phyloP scores from a whole-genome alignment of 2,888 invertebrate genomes.

The Ceriagrion tenellum region DNA sequence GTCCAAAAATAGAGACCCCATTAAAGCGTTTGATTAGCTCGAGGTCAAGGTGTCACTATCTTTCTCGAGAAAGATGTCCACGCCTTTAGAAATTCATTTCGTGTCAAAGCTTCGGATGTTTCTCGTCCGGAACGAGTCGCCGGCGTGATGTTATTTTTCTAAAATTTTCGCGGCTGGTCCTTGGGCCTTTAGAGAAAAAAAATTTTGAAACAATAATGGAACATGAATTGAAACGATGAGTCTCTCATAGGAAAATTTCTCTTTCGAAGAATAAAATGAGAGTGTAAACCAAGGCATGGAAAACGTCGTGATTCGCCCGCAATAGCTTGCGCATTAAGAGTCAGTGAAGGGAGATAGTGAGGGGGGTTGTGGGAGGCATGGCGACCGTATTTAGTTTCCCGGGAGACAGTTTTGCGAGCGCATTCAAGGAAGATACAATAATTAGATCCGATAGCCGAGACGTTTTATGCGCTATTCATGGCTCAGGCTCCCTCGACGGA shows the following conservation, averaged over 20 bases:
- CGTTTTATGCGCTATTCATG: background rate
- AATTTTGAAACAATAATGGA: background rate
- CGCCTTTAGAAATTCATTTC: background rate
- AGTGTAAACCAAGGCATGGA: background rate
- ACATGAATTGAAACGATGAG: background rate
- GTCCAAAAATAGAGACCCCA: background rate
- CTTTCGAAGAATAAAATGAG: background rate
- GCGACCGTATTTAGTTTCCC: background rate
- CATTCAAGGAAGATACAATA: conserved; percentile 1
- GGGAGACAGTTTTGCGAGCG: background rate
- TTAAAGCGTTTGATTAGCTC: background rate
- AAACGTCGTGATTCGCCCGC: background rate
- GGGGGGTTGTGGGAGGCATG: background rate
- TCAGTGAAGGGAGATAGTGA: background rate
- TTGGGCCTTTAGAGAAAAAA: background rate
- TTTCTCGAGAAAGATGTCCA: background rate
- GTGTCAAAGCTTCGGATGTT: background rate
- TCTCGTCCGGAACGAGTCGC: no score
- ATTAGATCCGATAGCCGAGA: conserved; percentile 54
- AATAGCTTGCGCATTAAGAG: background rate
- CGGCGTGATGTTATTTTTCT: background rate
- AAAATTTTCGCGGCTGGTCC: background rate
- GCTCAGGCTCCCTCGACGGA: background rate
- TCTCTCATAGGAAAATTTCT: background rate
- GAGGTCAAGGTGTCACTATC: background rate